Evolutionary conservation across 2,113 vertebrate genomes (phyloP).

Genomic region (Centropus unirufus): DNA sequence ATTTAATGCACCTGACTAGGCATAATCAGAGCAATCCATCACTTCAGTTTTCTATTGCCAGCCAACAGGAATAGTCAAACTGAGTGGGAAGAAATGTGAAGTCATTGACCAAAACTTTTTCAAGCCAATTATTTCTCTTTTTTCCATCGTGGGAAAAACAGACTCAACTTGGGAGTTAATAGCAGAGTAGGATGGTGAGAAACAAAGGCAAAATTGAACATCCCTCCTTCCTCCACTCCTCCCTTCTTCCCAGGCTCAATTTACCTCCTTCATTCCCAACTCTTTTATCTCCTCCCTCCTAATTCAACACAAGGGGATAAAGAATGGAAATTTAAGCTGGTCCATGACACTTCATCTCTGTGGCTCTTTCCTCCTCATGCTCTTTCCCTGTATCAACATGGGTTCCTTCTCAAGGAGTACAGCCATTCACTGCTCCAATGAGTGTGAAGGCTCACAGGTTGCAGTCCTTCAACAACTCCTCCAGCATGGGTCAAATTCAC

Average conservation of each 20-base stretch:
- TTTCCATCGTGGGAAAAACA: background rate
- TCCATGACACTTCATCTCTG: background rate
- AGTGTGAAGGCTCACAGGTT: background rate
- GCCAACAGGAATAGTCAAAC: background rate
- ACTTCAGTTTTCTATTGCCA: constrained; percentile 33
- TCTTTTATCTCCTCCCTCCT: background rate
- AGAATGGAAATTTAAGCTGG: background rate
- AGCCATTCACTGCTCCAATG: background rate
- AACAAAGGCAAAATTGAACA: background rate
- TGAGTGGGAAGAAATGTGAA: background rate
- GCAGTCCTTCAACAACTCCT: background rate
- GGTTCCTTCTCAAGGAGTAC: background rate
- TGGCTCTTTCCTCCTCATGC: background rate
- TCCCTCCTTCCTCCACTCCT: accelerated
- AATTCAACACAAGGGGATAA: accelerated
- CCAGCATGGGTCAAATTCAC: background rate
- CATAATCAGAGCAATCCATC: constrained; percentile 63
- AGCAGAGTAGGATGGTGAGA: background rate
- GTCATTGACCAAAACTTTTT: background rate
- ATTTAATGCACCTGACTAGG: constrained; percentile 57
- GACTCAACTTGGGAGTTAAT: background rate
- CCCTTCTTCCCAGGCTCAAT: background rate
- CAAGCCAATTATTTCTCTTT: background rate
- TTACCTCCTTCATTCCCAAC: background rate
- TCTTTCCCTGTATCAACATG: background rate